These are phyloP conservation scores for Tanytarsus gracilentus DNA, from an alignment of 2,888 invertebrate genomes.

Conservation along the genomic window DNA sequence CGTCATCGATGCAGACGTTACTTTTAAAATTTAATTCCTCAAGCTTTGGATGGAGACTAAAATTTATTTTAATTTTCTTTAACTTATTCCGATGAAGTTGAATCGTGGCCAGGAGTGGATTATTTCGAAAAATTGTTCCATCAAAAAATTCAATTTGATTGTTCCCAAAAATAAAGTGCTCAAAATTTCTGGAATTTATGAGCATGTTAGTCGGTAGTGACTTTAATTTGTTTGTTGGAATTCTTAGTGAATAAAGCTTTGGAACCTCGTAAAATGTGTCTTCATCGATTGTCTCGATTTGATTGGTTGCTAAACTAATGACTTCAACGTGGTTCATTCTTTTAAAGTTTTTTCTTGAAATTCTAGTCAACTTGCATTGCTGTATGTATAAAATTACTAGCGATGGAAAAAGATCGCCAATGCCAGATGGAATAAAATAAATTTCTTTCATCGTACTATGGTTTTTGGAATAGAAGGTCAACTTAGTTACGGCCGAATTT, in stretches of 20 bases:
- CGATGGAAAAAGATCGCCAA: background rate
- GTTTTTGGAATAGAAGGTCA: background rate
- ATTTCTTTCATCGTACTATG: background rate
- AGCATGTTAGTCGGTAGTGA: background rate
- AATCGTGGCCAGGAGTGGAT: background rate
- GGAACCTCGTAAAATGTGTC: constrained; percentile 1
- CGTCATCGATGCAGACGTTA: background rate
- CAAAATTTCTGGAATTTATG: background rate
- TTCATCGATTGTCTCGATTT: background rate
- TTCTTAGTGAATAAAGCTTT: background rate
- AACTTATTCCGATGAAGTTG: background rate
- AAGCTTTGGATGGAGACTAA: background rate
- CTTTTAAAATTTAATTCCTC: background rate
- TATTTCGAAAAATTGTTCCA: background rate
- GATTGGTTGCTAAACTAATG: background rate
- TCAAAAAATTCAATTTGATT: background rate
- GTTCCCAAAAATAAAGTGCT: background rate
- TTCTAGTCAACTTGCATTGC: background rate
- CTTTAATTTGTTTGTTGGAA: background rate
- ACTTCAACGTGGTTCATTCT: background rate
- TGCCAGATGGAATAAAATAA: background rate
- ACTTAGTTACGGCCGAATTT: background rate
- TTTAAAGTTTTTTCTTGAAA: background rate
- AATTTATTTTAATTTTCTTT: background rate
- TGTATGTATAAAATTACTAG: background rate